Evolutionary conservation across 2,113 vertebrate species (phyloP), one percentile per base, ranked within the genome.

Genomic region (Pelusios castaneus): DNA sequence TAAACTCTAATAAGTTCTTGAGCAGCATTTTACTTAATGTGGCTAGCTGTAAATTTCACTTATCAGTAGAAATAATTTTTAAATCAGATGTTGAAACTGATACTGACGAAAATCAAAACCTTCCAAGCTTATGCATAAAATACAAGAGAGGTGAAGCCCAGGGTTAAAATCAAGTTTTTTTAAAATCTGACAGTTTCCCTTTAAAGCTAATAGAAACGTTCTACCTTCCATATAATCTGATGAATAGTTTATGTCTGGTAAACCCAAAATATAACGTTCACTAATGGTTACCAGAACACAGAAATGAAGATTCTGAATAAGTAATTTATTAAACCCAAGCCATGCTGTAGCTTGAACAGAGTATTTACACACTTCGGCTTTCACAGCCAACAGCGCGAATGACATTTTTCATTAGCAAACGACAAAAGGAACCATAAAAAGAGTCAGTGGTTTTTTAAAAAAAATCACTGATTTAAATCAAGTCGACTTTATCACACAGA

Each of bases 181-280:
- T 52, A 52, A 92, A 95, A 97, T 94, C 94, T 97, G 96, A 97
- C 91, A 84, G 88, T 25, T 52, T 96, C 91, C 94, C 93, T 97
- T 93, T 91, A 21, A 92, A 38, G 7, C 41, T 13, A 45, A 25
- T 4, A 55, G 93, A 95, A 94, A 6, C 92, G 95, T 67, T 76
- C 24, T 76, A 76, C 73, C 41, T 45, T 89, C 63, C 88, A 88
- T 77, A 25, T 75, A 76, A 45, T 55, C 75, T 41, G 89, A 97
- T 97, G 96, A 97, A 97, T 97, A 96, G 97, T 96, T 82, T 93
- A 97, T 95, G 86, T 0, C 84, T 0, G 7, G 92, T 90, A 91
- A 97, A 94, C 84, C 89, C 93, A 93, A 94, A 95, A 95, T 96
- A 93, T 90, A 92, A 97, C 95, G 93, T 95, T 95, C 94, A 87